Percentiles rank a stretch among this genome's conserved stretches.
These are phyloP conservation scores for Dipodomys spectabilis DNA, from an alignment of 2,113 vertebrate species.

Conservation along the genomic window DNA sequence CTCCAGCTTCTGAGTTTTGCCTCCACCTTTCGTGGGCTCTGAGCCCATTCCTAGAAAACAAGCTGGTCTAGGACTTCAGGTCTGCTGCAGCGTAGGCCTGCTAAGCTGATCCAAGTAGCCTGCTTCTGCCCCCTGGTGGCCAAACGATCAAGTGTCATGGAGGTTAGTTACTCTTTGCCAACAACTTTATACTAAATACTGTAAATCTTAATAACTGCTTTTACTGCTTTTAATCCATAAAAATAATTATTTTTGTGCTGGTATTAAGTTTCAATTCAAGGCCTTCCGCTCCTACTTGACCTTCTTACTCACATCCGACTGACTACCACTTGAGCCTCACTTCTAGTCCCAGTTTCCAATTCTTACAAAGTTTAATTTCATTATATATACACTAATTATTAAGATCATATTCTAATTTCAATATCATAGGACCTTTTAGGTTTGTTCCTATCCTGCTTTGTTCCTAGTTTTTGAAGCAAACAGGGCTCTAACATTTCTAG, in stretches of 20 bases:
- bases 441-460: conserved; percentile 1
- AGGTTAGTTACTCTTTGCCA: conserved; percentile 57
- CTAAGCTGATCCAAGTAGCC: conserved; percentile 10
- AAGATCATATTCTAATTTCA: not conserved
- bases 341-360: conserved; percentile 8
- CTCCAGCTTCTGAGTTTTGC: not conserved
- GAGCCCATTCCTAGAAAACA: not conserved
- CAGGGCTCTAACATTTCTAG: not conserved
- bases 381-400: not conserved
- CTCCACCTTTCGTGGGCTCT: conserved; percentile 9
- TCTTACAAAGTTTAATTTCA: conserved; percentile 17
- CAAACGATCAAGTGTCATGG: conserved; percentile 52
- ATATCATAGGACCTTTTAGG: not conserved
- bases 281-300: no score
- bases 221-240: no score
- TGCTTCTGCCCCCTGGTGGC: conserved; percentile 16
- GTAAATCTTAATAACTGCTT: no score
- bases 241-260: no score
- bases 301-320: no score
- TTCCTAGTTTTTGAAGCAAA: conserved; percentile 1
- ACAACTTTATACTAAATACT: not conserved
- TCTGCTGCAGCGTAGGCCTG: not conserved
- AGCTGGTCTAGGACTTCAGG: not conserved
- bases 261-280: no score
- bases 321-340: not conserved